These are phyloP conservation scores for Oscheius myriophilus DNA, from an alignment of 2,888 invertebrate genomes.

Conservation along the genomic window DNA sequence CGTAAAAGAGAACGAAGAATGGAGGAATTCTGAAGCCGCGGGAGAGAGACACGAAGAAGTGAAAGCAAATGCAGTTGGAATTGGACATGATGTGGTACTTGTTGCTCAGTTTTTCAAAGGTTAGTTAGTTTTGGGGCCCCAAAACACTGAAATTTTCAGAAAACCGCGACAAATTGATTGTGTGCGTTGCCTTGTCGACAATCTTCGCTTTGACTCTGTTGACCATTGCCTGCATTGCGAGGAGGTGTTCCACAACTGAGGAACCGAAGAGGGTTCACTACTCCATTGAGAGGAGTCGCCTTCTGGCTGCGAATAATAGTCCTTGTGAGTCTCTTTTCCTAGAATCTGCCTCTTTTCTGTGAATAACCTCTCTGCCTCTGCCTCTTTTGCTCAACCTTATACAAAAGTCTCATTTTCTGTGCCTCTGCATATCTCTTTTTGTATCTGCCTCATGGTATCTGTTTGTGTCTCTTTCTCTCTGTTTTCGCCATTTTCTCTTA, in stretches of 20 bases:
- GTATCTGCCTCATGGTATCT: too few species aligned
- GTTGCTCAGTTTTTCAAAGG: slow-evolving; percentile 70
- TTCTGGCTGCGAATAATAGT: slow-evolving; percentile 36
- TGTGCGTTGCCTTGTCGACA: slow-evolving; percentile 58
- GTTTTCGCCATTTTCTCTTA: too few species aligned
- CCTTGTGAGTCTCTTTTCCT: slow-evolving; percentile 23
- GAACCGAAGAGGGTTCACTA: slow-evolving; percentile 31
- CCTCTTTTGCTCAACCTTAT: too few species aligned
- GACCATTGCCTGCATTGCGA: slow-evolving; percentile 56
- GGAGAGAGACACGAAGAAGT: slow-evolving; percentile 8
- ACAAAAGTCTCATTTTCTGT: too few species aligned
- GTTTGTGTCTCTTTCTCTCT: too few species aligned
- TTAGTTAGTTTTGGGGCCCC: slow-evolving; percentile 30
- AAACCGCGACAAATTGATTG: slow-evolving; percentile 60
- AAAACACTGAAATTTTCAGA: slow-evolving; percentile 12
- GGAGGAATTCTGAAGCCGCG: slow-evolving; percentile 1
- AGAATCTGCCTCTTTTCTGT: background rate
- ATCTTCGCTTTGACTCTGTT: slow-evolving; percentile 59
- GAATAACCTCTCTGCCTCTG: background rate
- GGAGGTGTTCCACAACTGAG: slow-evolving; percentile 37
- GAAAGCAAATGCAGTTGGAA: slow-evolving; percentile 69
- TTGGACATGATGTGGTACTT: slow-evolving; percentile 71
- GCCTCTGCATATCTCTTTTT: too few species aligned
- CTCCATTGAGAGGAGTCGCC: slow-evolving; percentile 52
- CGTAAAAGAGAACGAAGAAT: slow-evolving; percentile 22